These are phyloP conservation scores for Eumacrocentrus americanus DNA, from an alignment of 2,888 invertebrate genomes.

Conservation along the genomic window DNA sequence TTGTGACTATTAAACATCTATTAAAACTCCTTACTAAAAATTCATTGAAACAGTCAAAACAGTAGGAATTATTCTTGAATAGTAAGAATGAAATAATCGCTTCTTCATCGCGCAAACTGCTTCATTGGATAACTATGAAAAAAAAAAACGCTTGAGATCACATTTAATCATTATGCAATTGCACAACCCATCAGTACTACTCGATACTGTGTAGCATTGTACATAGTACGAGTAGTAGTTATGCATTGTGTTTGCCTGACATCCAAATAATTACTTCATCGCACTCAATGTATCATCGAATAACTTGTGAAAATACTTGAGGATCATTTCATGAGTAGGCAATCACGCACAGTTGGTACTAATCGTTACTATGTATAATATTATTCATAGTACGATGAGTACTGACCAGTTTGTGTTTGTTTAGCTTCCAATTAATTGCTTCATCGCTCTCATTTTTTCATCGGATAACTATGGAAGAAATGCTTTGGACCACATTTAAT, in stretches of 20 bases:
- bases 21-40: too few species aligned
- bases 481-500: not conserved
- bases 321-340: not conserved
- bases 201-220: not conserved
- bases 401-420: constrained; percentile 25
- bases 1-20: too few species aligned
- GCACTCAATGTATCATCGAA: not conserved
- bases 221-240: not conserved
- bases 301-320: constrained; percentile 8
- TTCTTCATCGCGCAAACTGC: too few species aligned
- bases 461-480: too few species aligned
- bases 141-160: too few species aligned
- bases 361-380: constrained; percentile 37
- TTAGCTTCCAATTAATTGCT: constrained; percentile 59
- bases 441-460: too few species aligned
- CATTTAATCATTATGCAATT: not conserved
- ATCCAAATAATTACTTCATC: not conserved
- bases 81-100: too few species aligned
- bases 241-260: constrained; percentile 36
- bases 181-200: not conserved
- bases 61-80: too few species aligned
- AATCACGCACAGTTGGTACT: constrained; percentile 28
- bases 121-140: too few species aligned
- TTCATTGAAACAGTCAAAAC: too few species aligned
- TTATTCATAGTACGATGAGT: constrained; percentile 43